Evolutionary conservation across 1,140 invertebrate genomes (phyloP).

Genomic region (Myzus persicae): DNA sequence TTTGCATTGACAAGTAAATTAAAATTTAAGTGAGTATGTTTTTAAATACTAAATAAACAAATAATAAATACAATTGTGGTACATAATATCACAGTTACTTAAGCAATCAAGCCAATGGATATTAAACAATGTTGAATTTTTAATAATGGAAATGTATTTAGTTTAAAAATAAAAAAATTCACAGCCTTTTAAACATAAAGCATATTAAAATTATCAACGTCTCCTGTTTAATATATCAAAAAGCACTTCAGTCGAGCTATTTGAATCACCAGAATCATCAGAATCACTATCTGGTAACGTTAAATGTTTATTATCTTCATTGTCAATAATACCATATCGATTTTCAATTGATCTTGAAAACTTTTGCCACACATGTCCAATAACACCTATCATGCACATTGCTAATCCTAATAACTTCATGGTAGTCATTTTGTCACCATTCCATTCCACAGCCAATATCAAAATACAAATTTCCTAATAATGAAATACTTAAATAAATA

Average conservation of each 20-base stretch:
- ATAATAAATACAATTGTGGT: slow-evolving; percentile 21
- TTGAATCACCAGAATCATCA: background rate
- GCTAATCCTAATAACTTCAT: slow-evolving; percentile 87
- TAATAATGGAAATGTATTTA: background rate
- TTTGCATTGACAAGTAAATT: background rate
- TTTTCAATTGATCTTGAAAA: slow-evolving; percentile 45
- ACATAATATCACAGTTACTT: slow-evolving; percentile 31
- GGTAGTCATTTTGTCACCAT: slow-evolving; percentile 82
- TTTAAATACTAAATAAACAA: slow-evolving; percentile 39
- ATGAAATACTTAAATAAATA: background rate
- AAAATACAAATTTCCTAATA: slow-evolving; percentile 90
- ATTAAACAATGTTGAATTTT: background rate
- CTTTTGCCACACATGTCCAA: slow-evolving; percentile 85
- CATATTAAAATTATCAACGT: background rate
- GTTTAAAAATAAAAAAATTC: slow-evolving; percentile 22
- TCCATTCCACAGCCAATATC: slow-evolving; percentile 82
- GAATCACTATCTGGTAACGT: slow-evolving; percentile 34
- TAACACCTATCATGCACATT: slow-evolving; percentile 89
- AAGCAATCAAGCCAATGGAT: background rate
- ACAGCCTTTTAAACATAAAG: slow-evolving; percentile 47
- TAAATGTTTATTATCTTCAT: slow-evolving; percentile 49
- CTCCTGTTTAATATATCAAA: slow-evolving; percentile 48
- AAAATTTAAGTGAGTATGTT: background rate
- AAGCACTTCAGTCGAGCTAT: slow-evolving; percentile 44
- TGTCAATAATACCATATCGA: slow-evolving; percentile 42